Evolutionary conservation across 2,888 invertebrate species (phyloP), one percentile per base, ranked within the genome.

Genomic region (Sialis fuliginosa): DNA sequence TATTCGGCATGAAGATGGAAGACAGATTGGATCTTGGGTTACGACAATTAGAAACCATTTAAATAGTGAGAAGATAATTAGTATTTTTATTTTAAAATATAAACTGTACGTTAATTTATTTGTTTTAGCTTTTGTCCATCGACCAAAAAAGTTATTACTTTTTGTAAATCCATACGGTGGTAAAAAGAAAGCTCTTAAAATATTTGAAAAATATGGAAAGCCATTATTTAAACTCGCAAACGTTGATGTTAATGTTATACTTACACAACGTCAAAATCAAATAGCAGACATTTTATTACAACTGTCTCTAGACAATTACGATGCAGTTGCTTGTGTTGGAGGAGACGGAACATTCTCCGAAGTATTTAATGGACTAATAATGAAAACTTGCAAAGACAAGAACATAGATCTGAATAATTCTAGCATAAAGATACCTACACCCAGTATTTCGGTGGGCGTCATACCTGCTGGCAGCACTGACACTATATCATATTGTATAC

Each of bases 331-430:
- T 12, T 82, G 83, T 61, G 81, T 90, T 6, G 90, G 90, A 1
- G 90, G 90, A 1, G 90, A 91, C 62, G 90, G 90, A 1, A 85
- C 88, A 40, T 81, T 87, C 54, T 78, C 84, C 6, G 90, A 90
- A 64, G 70, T 88, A 32, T 75, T 79, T 52, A 84, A 85, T 60
- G 86, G 87, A 1, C 62, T 86, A 42, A 67, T 83, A 39, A 60
- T 74, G 37, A 63, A 77, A 45, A 68, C 72, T 10, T 72, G 75
- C 41, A 63, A 61, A 48, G 71, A 74, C 30, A 60, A 62, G 39
- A 68, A 70, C 5, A 59, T 77, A 13, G 68, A 75, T 57, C 69
- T 67, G 48, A 71, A 71, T 56, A 70, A 71, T 57, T 66, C 66
- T 4, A 63, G 69, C 33, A 66, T 66, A 31, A 59, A 58, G 50